These are phyloP conservation scores for Lutjanus argentimaculatus DNA, from an alignment of 2,797 vertebrate genomes.

Conservation along the genomic window DNA sequence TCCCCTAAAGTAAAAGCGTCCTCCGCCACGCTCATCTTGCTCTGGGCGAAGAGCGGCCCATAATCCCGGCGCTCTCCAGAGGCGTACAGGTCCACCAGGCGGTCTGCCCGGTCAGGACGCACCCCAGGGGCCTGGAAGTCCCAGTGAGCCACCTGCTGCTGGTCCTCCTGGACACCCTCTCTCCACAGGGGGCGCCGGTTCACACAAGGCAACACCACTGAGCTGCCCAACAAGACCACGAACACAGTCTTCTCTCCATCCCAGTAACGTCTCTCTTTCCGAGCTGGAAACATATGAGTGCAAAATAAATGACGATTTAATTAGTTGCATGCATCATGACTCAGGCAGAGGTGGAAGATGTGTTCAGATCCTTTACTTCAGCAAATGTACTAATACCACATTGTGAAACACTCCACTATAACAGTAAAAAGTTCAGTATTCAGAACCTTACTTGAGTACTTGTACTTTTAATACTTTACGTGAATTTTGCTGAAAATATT, in stretches of 20 bases:
- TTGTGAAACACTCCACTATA: too few relatives aligned
- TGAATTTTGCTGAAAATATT: too few relatives aligned
- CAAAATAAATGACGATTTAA: background rate
- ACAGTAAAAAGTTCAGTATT: too few relatives aligned
- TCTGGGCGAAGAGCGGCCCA: conserved; percentile 86
- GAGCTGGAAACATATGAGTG: conserved; percentile 77
- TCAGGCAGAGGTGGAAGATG: background rate
- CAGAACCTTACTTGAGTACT: too few relatives aligned
- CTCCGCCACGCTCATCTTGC: conserved; percentile 89
- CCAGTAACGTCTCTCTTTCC: conserved; percentile 88
- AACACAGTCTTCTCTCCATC: conserved; percentile 92
- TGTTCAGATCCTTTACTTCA: too few relatives aligned
- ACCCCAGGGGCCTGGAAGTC: conserved; percentile 95
- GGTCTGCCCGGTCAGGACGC: conserved; percentile 92
- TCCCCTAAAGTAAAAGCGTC: conserved; percentile 92
- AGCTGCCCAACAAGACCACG: conserved; percentile 87
- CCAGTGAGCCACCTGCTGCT: conserved; percentile 98
- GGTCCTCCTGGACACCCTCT: conserved; percentile 91
- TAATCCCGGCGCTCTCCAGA: conserved; percentile 93
- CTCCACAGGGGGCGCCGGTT: conserved; percentile 93
- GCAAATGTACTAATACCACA: too few relatives aligned
- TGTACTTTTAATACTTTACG: too few relatives aligned
- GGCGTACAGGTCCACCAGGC: conserved; percentile 94
- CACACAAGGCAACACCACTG: conserved; percentile 90
- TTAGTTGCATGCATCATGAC: background rate